Evolutionary conservation across 2,113 vertebrate genomes (phyloP), one percentile per base, ranked within the genome.

Genomic region (Etheostoma cragini): DNA sequence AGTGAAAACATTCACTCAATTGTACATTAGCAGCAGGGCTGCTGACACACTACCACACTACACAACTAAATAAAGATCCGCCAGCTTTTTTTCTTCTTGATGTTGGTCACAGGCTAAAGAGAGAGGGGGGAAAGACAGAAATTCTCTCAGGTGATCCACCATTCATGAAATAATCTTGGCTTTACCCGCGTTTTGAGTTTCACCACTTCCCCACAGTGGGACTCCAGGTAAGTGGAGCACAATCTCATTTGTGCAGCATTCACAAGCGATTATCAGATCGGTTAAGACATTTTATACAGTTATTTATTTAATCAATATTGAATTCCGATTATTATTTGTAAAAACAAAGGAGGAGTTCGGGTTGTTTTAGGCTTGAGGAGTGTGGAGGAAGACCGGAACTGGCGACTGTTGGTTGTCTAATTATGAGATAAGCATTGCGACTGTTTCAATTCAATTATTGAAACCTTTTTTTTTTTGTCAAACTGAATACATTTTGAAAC

Each of bases 1-100:
- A 93, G 94, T 90, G 94, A 95, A 94, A 95, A 94, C 91, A 93
- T 91, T 88, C 87, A 89, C 88, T 84, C 87, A 90, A 88, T 83
- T 87, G 87, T 84, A 90, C 86, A 91, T 86, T 88, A 89, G 84
- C 66, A 19, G 82, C 74, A 82, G 76, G 71, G 78, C 85, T 69
- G 85, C 88, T 85, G 91, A 84, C 79, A 81, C 85, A 78, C 87
- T 86, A 92, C 81, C 66, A 88, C 72, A 87, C 72, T 74, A 85
- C 67, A 86, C 64, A 68, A 65, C 78, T 69, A 50, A 87, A 87
- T 81, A 89, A 91, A 90, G 77, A 78, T 60, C 33, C 21, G 64
- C 33, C 30, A 78, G 63, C 52, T 69, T 53, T 56, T 76, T 49
- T 45, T 53, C 75, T 76, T 45, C 71, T 88, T 85, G 49, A 89